phyloP scores from a whole-genome alignment of 2,888 invertebrate genomes.

The Drosophila longiperda region DNA sequence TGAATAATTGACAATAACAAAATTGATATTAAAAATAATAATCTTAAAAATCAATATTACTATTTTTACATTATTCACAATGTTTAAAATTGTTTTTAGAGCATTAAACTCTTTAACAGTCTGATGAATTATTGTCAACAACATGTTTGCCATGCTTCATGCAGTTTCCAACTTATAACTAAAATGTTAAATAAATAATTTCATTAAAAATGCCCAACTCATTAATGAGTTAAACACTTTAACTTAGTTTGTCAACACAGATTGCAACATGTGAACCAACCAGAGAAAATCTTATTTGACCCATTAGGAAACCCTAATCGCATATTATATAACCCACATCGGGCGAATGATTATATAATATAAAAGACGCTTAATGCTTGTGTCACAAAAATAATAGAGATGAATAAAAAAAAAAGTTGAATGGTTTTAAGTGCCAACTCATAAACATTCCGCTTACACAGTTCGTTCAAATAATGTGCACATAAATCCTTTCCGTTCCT shows the following conservation, averaged over 20 bases:
- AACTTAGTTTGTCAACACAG: neutral
- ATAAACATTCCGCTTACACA: slow-evolving; percentile 59
- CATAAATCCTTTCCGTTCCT: slow-evolving; percentile 59
- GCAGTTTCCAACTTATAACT: neutral
- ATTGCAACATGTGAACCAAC: neutral
- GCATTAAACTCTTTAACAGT: neutral
- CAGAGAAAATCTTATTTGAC: slow-evolving; percentile 4
- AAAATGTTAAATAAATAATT: neutral
- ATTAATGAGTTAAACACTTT: neutral
- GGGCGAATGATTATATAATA: slow-evolving; percentile 1
- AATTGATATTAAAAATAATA: too few species aligned
- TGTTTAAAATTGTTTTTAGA: too few species aligned
- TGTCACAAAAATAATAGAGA: slow-evolving; percentile 7
- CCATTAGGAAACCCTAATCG: slow-evolving; percentile 5
- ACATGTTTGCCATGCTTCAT: neutral
- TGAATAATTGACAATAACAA: neutral
- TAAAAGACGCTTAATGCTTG: slow-evolving; percentile 37
- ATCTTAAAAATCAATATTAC: too few species aligned
- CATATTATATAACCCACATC: slow-evolving; percentile 12
- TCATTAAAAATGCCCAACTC: neutral
- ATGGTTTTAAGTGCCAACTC: slow-evolving; percentile 61
- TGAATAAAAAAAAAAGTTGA: slow-evolving; percentile 9
- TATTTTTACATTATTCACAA: too few species aligned
- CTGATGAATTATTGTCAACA: neutral
- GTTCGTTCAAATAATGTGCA: slow-evolving; percentile 56